Percentiles rank a stretch among this genome's conserved stretches.
Conservation (phyloP, 2,888 invertebrate genomes). For the Drosophila buzzatii region DNA sequence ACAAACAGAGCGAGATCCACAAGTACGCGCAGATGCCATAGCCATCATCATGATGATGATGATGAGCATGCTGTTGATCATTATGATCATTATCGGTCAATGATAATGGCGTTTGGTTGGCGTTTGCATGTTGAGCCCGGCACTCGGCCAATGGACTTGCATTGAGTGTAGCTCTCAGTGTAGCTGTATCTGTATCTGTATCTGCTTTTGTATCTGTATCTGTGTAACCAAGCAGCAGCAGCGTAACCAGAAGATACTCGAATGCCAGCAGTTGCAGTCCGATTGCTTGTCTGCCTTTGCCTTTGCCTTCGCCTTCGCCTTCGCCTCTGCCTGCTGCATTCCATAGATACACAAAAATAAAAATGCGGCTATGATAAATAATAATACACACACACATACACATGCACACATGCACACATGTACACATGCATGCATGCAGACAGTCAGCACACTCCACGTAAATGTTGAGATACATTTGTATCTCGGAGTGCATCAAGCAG, state of each 20-base stretch:
- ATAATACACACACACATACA: conserved; percentile 57
- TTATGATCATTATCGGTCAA: conserved; percentile 63
- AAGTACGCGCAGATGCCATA: conserved; percentile 36
- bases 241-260: conserved; percentile 65
- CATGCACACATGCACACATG: conserved; percentile 12
- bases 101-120: conserved; percentile 60
- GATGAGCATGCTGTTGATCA: conserved; percentile 28
- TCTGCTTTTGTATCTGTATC: conserved; percentile 2
- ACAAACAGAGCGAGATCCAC: conserved; percentile 54
- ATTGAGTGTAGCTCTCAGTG: conserved; percentile 35
- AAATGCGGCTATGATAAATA: conserved; percentile 81
- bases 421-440: conserved; percentile 27
- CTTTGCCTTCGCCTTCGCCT: conserved; percentile 14
- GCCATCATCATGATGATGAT: conserved; percentile 46
- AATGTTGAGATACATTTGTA: conserved; percentile 67
- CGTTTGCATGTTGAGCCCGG: conserved; percentile 64
- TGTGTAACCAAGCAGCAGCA: conserved; percentile 24
- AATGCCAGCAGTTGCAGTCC: conserved; percentile 55
- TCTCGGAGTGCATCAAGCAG: conserved; percentile 39
- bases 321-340: conserved; percentile 59
- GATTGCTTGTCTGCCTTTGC: conserved; percentile 20
- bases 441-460: conserved; percentile 42
- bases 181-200: conserved; percentile 8
- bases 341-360: conserved; percentile 83
- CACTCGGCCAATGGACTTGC: conserved; percentile 50